phyloP scores from a whole-genome alignment of 2,113 vertebrate genomes.

The Nothobranchius furzeri region DNA sequence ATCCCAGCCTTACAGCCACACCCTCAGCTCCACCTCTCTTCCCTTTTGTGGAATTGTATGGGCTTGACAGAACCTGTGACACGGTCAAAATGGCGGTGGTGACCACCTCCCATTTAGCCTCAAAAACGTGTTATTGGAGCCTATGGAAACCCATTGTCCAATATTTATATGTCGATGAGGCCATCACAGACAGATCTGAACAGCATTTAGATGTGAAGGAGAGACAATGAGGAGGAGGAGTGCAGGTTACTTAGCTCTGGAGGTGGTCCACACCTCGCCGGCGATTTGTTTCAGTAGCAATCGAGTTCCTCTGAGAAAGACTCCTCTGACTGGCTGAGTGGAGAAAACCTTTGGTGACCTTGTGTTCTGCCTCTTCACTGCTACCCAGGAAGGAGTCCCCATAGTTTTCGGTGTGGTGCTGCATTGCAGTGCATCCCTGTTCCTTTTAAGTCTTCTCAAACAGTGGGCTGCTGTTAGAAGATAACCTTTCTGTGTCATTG shows the following conservation, averaged over 20 bases:
- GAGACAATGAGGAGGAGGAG: neutral
- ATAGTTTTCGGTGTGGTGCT: conserved; percentile 32
- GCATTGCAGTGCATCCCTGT: conserved; percentile 59
- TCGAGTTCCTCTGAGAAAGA: conserved; percentile 21
- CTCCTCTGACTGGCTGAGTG: conserved; percentile 15
- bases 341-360: conserved; percentile 38
- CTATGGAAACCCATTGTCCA: too few relatives aligned
- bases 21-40: too few relatives aligned
- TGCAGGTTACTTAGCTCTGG: conserved; percentile 6
- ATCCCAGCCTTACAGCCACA: too few relatives aligned
- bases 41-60: too few relatives aligned
- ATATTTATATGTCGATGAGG: too few relatives aligned
- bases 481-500: conserved; percentile 52
- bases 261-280: conserved; percentile 12
- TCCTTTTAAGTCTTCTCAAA: conserved; percentile 34
- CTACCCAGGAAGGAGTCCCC: conserved; percentile 27
- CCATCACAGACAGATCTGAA: neutral
- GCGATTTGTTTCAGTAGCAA: conserved; percentile 15
- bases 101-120: too few relatives aligned
- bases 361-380: conserved; percentile 34
- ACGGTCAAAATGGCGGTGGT: too few relatives aligned
- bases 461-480: conserved; percentile 35
- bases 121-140: too few relatives aligned
- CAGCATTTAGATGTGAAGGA: neutral
- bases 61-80: too few relatives aligned